Conservation (phyloP, 2,113 vertebrate species). For the Menura novaehollandiae region DNA sequence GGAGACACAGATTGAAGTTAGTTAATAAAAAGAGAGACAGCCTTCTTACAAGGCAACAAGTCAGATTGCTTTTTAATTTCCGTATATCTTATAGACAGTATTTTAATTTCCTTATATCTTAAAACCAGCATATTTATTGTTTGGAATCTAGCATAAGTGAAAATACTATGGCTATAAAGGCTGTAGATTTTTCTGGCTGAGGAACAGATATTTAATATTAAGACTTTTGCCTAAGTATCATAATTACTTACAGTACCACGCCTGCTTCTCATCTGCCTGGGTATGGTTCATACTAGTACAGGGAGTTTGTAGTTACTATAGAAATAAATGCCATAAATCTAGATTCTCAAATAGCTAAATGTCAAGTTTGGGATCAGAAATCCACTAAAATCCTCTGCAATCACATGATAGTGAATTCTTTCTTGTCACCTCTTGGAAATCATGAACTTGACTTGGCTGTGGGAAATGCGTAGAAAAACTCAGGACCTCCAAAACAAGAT, state of each 20-base stretch:
- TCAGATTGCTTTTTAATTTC: background rate
- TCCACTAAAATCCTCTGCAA: background rate
- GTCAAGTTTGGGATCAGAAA: background rate
- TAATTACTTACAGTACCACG: background rate
- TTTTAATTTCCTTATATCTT: background rate
- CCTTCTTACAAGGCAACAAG: background rate
- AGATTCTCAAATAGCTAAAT: background rate
- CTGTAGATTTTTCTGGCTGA: background rate
- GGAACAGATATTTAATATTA: background rate
- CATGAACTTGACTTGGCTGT: background rate
- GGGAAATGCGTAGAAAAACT: background rate
- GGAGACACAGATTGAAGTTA: background rate
- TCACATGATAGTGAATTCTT: background rate
- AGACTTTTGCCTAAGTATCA: background rate
- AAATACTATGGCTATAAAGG: background rate
- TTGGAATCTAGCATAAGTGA: background rate
- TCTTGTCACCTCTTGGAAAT: background rate
- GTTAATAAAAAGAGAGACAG: background rate
- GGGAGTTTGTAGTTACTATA: background rate
- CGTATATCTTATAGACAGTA: background rate
- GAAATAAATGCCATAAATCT: background rate
- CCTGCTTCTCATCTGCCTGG: background rate
- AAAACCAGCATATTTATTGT: background rate
- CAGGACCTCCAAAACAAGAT: background rate
- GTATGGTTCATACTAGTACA: background rate